Conservation (phyloP, 1,140 invertebrate genomes). For the Pseudomyrmex flavicornis region DNA sequence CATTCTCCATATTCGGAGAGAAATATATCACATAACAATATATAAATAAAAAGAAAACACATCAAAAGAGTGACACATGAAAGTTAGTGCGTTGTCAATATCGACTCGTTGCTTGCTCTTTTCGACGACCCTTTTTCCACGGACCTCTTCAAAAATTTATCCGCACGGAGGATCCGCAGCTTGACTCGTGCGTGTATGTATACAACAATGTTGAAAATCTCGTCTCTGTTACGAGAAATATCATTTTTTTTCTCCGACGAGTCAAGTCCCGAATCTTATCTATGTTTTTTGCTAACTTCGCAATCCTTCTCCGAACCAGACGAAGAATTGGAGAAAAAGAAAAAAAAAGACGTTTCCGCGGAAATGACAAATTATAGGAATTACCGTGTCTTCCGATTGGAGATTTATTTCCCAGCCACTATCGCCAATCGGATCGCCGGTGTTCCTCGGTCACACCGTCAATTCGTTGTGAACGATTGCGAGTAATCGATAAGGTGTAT, state of each 20-base stretch:
- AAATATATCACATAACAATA: not conserved
- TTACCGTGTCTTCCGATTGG: slow-evolving; percentile 46
- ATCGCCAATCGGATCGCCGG: slow-evolving; percentile 60
- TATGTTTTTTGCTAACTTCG: not conserved
- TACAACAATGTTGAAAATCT: not conserved
- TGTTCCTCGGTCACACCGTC: not conserved
- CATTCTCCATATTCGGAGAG: too few relatives aligned
- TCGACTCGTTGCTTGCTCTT: not conserved
- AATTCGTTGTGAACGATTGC: slow-evolving; percentile 40
- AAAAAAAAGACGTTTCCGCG: not conserved
- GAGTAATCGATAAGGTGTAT: slow-evolving; percentile 42
- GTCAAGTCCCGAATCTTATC: slow-evolving; percentile 41
- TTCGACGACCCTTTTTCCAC: not conserved
- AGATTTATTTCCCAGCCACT: slow-evolving; percentile 63
- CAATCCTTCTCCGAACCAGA: slow-evolving; percentile 31
- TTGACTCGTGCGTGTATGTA: not conserved
- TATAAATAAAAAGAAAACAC: not conserved
- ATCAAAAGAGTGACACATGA: not conserved
- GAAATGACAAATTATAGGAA: not conserved
- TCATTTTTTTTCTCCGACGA: not conserved
- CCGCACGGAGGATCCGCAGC: not conserved
- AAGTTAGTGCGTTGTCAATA: not conserved
- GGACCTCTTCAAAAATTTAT: not conserved
- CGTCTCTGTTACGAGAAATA: slow-evolving; percentile 3
- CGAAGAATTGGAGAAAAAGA: not conserved